A percentile compares a stretch with the other conserved stretches of the same genome.
phyloP scores from a whole-genome alignment of 2,888 invertebrate species.

The Pollenia amentaria region DNA sequence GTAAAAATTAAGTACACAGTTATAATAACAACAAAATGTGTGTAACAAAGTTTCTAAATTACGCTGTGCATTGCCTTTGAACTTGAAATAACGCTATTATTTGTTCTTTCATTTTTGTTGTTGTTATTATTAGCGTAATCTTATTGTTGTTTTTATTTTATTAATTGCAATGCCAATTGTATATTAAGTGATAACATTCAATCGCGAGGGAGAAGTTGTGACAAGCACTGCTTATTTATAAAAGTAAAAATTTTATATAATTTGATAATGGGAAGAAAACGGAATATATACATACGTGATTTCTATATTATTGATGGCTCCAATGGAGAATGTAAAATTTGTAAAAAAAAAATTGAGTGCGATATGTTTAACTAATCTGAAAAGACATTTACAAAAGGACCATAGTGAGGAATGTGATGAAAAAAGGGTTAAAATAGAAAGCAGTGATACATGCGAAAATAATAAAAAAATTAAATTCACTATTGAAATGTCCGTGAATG shows the following conservation, averaged over 20 bases:
- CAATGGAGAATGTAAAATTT: constrained; percentile 31
- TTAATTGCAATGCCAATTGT: constrained; percentile 26
- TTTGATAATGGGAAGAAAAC: constrained; percentile 30
- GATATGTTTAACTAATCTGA: constrained; percentile 27
- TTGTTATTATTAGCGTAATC: constrained; percentile 24
- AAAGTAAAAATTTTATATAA: constrained; percentile 28
- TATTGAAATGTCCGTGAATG: constrained; percentile 20
- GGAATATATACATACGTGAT: constrained; percentile 28
- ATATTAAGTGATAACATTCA: constrained; percentile 27
- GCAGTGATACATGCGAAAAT: constrained; percentile 31
- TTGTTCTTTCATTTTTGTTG: constrained; percentile 26
- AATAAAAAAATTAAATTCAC: constrained; percentile 28
- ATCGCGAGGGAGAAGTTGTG: constrained; percentile 24
- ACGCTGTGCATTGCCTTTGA: constrained; percentile 9
- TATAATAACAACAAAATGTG: constrained; percentile 15
- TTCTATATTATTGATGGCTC: constrained; percentile 24
- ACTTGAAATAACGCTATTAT: constrained; percentile 18
- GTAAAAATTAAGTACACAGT: background rate
- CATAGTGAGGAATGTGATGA: constrained; percentile 20
- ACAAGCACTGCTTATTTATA: constrained; percentile 20
- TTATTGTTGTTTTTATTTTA: constrained; percentile 30
- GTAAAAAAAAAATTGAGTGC: constrained; percentile 25
- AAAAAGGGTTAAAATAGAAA: constrained; percentile 25
- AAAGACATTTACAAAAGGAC: constrained; percentile 28
- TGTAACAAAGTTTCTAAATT: constrained; percentile 18